phyloP scores from a whole-genome alignment of 2,888 invertebrate genomes.

The Mylabris sibirica region DNA sequence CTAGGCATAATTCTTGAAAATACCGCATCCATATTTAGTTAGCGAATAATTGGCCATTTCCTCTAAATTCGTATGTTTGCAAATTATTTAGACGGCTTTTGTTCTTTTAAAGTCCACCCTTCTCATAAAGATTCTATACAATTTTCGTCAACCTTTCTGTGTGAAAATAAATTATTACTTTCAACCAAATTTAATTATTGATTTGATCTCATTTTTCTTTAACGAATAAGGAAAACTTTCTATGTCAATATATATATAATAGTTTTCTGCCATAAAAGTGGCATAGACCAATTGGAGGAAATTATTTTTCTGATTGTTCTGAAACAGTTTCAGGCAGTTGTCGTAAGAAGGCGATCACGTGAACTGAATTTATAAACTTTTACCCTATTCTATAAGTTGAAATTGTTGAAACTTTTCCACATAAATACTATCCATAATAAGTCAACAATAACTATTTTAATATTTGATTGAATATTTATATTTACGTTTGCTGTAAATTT shows the following conservation, averaged over 20 bases:
- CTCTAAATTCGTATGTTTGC: constrained; percentile 26
- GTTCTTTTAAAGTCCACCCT: constrained; percentile 30
- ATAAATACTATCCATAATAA: not conserved
- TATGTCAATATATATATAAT: not conserved
- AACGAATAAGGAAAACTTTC: too few species aligned
- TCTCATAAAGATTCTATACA: constrained; percentile 24
- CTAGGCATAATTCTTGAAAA: constrained; percentile 38
- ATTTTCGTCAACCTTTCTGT: constrained; percentile 27
- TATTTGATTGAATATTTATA: not conserved
- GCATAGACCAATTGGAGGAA: constrained; percentile 26
- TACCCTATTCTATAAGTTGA: constrained; percentile 16
- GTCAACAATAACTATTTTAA: not conserved
- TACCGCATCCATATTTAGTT: constrained; percentile 37
- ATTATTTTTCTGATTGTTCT: constrained; percentile 35
- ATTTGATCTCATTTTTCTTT: not conserved
- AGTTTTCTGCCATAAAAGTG: constrained; percentile 16
- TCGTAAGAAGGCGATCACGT: constrained; percentile 29
- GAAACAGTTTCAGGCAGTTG: constrained; percentile 31
- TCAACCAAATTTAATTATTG: not conserved
- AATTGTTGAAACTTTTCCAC: constrained; percentile 27
- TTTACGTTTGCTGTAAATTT: not conserved
- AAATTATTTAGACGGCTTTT: constrained; percentile 21
- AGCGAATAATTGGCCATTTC: constrained; percentile 29
- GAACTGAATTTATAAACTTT: constrained; percentile 29
- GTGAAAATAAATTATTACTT: constrained; percentile 21